Evolutionary conservation across 1,140 invertebrate species (phyloP).

Genomic region (Drosophila nigrodunni): DNA sequence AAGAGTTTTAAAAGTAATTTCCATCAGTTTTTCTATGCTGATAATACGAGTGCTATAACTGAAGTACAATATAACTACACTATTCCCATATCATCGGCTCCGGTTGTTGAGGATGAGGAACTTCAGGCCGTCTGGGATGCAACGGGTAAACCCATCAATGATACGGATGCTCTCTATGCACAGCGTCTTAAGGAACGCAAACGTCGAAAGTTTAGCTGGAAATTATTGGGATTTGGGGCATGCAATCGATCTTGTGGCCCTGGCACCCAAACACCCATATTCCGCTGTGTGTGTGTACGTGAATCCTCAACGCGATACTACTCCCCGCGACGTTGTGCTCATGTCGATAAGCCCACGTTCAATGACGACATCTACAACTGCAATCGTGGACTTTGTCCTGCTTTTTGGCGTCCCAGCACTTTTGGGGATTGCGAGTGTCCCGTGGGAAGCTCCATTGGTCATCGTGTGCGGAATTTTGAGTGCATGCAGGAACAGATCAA

Average conservation of each 20-base stretch:
- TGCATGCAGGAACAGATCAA: constrained; percentile 86
- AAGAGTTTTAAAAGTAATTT: neutral
- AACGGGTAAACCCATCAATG: constrained; percentile 41
- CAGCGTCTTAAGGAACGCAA: constrained; percentile 84
- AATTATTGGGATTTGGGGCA: constrained; percentile 89
- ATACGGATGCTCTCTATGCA: constrained; percentile 20
- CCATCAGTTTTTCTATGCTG: constrained; percentile 88
- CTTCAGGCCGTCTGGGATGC: constrained; percentile 64
- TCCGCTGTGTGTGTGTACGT: constrained; percentile 87
- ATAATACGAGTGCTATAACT: constrained; percentile 87
- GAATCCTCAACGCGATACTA: constrained; percentile 87
- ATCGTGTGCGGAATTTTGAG: constrained; percentile 86
- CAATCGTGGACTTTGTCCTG: constrained; percentile 89
- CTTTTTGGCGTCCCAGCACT: constrained; percentile 80
- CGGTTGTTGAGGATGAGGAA: constrained; percentile 57
- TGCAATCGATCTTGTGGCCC: constrained; percentile 92
- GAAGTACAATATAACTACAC: constrained; percentile 95
- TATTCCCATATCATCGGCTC: constrained; percentile 85
- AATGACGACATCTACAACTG: constrained; percentile 87
- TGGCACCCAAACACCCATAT: constrained; percentile 89
- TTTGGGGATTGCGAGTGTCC: constrained; percentile 86
- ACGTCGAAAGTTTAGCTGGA: constrained; percentile 90
- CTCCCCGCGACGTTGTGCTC: constrained; percentile 88
- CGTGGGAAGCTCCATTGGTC: constrained; percentile 86
- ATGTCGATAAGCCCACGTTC: constrained; percentile 86